Evolutionary conservation across 2,888 invertebrate genomes (phyloP), one percentile per base, ranked within the genome.

Genomic region (Drosophila limbata): DNA sequence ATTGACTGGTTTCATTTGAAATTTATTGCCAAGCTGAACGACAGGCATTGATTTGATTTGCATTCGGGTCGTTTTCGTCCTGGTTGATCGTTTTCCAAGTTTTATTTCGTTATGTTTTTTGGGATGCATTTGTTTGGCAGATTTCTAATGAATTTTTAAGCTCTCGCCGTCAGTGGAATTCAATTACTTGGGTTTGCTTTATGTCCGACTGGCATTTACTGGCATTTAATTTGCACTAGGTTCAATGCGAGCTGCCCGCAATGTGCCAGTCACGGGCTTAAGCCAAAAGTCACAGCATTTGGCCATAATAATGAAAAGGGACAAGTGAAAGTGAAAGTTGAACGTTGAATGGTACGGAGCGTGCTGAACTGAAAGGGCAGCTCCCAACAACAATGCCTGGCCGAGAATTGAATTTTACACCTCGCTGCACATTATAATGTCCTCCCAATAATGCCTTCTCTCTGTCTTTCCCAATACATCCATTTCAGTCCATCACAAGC

Each of bases 401-500:
- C 66, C 61, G 61, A 77, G 55, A 66, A 82, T 84, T 84, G 75
- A 82, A 82, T 82, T 84, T 82, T 75, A 84, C 83, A 77, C 81
- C 85, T 79, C 65, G 64, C 48, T 79, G 77, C 74, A 77, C 75
- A 68, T 39, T 42, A 60, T 63, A 69, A 53, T 74, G 56, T 51
- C 50, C 31, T 39, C 33, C 42, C 57, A 60, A 82, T 56, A 77
- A 69, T 66, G 50, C 45, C 50, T 42, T 69, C 45, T 33, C 15
- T 25, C 21, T 19, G 4, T 25, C 8, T 39, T 45, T 33, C 9
- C 15, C 33, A 63, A 28, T 63, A 48, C 5, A 39, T 6, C 39
- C 39, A 39, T 37, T n/a, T n/a, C 25, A 25, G 5, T 10, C 35
- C 33, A 19, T 50, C 35, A 21, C 9, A 19, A n/a, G 15, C 19